Percentiles rank a stretch among this genome's conserved stretches.
phyloP scores from a whole-genome alignment of 2,113 vertebrate species.

The Junco hyemalis region DNA sequence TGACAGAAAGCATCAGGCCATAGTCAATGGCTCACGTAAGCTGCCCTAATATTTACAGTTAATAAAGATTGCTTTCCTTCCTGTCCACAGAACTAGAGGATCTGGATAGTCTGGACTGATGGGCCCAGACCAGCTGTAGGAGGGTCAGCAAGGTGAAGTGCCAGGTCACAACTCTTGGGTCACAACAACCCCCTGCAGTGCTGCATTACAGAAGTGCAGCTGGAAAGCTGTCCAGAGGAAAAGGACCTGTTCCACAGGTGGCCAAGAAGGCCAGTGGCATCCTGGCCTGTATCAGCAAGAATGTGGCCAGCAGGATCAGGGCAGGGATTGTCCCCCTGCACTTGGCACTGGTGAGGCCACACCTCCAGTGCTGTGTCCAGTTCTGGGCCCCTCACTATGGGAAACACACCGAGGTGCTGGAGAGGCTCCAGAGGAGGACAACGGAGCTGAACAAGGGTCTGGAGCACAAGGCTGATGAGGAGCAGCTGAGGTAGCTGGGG shows the following conservation, averaged over 20 bases:
- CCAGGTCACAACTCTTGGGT: not conserved
- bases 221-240: not conserved
- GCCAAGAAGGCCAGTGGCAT: not conserved
- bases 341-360: not conserved
- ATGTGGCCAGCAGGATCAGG: not conserved
- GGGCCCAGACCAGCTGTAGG: not conserved
- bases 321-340: no score
- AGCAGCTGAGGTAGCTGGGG: not conserved
- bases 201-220: rapidly evolving
- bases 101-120: not conserved
- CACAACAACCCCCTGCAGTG: not conserved
- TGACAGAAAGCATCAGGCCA: not conserved
- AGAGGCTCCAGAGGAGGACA: not conserved
- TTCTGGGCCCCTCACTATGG: not conserved
- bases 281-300: not conserved
- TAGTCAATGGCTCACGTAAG: not conserved
- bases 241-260: not conserved
- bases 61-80: not conserved
- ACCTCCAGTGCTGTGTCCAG: rapidly evolving
- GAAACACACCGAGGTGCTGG: not conserved
- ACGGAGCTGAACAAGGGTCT: rapidly evolving
- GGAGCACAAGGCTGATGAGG: not conserved
- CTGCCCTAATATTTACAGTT: not conserved
- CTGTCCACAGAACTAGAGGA: not conserved
- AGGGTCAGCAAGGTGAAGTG: not conserved